These are phyloP conservation scores for Drosophila jambulina DNA, from an alignment of 1,140 invertebrate genomes.

Conservation along the genomic window DNA sequence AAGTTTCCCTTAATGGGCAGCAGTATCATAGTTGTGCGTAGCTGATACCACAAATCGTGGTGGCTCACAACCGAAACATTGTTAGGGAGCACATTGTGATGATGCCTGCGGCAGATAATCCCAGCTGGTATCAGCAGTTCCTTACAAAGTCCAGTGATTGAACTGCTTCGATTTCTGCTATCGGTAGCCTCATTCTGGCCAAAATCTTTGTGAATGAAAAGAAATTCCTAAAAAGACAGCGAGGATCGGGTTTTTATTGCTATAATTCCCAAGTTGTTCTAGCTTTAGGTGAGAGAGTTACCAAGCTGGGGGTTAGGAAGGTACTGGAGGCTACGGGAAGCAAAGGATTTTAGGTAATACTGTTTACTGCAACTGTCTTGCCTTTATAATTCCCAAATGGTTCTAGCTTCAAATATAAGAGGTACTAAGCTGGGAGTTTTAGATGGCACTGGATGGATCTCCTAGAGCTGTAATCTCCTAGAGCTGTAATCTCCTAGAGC, in stretches of 20 bases:
- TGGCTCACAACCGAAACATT: constrained; percentile 17
- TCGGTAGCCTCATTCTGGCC: background rate
- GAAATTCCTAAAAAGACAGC: background rate
- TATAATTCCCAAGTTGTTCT: background rate
- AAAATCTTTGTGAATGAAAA: background rate
- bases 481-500: too few relatives aligned
- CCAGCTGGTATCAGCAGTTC: background rate
- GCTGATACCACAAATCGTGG: background rate
- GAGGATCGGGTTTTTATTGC: background rate
- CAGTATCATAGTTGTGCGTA: background rate
- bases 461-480: too few relatives aligned
- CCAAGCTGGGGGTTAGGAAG: too few relatives aligned
- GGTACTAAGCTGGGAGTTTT: background rate
- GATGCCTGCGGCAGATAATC: constrained; percentile 1
- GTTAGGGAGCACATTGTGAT: constrained; percentile 11
- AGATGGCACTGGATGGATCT: too few relatives aligned
- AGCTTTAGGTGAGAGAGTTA: background rate
- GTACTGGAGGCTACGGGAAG: too few relatives aligned
- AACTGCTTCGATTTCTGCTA: background rate
- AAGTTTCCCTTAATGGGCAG: background rate
- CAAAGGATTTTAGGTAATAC: too few relatives aligned
- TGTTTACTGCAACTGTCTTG: too few relatives aligned
- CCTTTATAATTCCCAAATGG: too few relatives aligned
- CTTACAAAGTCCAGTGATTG: constrained; percentile 19
- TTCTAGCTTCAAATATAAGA: background rate